Base-by-base conservation (phyloP, 2,888 invertebrate genomes). In the Sipha maydis region DNA sequence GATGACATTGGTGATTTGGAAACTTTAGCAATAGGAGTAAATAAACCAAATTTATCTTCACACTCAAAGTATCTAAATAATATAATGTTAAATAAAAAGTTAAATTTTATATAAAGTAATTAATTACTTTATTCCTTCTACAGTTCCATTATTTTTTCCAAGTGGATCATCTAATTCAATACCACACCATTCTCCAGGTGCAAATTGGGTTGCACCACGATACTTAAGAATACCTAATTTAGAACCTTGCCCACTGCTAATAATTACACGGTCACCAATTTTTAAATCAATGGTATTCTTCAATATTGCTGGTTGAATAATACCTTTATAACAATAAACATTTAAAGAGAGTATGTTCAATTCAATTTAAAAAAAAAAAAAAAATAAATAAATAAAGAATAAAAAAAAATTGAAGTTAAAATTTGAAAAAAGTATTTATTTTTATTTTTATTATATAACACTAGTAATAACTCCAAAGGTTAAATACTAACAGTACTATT, bases 131-230 rank as follows among this genome's bases (percentile, higher is more conserved):
- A 95, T 96, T 88, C 97, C 98, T 90, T 95, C 96, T 61, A 99
- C 97, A 83, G 97, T 95, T 89, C 99, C 99, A 91, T 99, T 98
- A 92, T 99, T 99, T 93, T 99, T 99, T 85, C 99, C 99, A 89
- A 96, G 93, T 0, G 97, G 95, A 90, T 98, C 97, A 92, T 98
- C 98, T 90, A 99, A 93, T 92, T 99, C 98, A 34, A 99, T 96
- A 41, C 99, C 99, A 90, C 97, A 98, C 98, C 98, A 99, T 90
- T 97, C 95, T 67, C 99, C 99, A 67, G 95, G 92, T 1, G 98
- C 98, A 92, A 99, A 99, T 91, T 97, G 96, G 61, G 98, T 97
- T 83, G 94, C 93, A 48, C 99, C 99, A 90, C 98, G 94, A 92
- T 95, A 99, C 90, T 96, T 94, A 85, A 99, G 93, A 71, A 95